Conservation (phyloP, 2,888 invertebrate genomes). For the Synanthedon myopaeformis region DNA sequence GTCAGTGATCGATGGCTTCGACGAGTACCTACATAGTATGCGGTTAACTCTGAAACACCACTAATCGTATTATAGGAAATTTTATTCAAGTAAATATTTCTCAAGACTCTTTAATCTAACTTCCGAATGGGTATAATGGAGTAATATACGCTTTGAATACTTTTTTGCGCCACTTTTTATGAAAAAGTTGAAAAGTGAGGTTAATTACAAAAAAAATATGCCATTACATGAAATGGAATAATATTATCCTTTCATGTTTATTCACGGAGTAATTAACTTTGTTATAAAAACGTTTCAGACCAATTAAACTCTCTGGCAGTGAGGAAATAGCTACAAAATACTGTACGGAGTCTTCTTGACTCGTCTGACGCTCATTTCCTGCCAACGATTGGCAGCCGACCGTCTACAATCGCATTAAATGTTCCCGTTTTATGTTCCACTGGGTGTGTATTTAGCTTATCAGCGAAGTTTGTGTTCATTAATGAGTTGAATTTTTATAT, state of each 20-base stretch:
- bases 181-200: too few relatives aligned
- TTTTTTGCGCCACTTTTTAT: too few relatives aligned
- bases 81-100: too few relatives aligned
- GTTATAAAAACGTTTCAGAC: background rate
- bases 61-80: too few relatives aligned
- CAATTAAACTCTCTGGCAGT: background rate
- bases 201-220: too few relatives aligned
- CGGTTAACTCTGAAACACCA: too few relatives aligned
- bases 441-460: background rate
- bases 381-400: conserved; percentile 29
- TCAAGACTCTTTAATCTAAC: too few relatives aligned
- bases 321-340: background rate
- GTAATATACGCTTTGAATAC: too few relatives aligned
- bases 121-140: too few relatives aligned
- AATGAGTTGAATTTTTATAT: background rate
- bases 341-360: conserved; percentile 1
- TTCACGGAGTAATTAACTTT: background rate
- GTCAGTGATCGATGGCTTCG: background rate
- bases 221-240: too few relatives aligned
- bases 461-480: background rate
- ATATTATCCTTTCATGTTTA: background rate
- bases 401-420: conserved; percentile 30
- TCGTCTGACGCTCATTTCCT: conserved; percentile 27
- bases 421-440: conserved; percentile 14
- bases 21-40: too few relatives aligned